Evolutionary conservation across 1,140 invertebrate species (phyloP).

Genomic region (Arctopsyche grandis): DNA sequence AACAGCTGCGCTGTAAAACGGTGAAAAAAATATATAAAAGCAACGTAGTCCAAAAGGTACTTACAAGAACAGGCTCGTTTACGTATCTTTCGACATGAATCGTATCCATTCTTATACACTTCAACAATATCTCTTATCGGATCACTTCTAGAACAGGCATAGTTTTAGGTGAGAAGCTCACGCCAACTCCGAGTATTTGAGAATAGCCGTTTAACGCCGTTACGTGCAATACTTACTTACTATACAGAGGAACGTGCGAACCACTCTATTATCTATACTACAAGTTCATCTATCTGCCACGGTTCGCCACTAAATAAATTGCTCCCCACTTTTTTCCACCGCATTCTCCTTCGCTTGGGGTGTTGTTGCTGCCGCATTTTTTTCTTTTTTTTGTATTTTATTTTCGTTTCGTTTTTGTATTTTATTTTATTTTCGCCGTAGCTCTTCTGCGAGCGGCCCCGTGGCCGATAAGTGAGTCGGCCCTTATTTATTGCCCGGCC

Average conservation of each 20-base stretch:
- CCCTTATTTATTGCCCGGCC: slow-evolving; percentile 53
- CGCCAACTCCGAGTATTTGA: no score
- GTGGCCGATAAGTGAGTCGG: slow-evolving; percentile 51
- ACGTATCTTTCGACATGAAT: no score
- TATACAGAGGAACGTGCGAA: slow-evolving; percentile 38
- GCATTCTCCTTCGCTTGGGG: slow-evolving; percentile 42
- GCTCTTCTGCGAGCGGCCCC: background rate
- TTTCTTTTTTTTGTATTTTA: background rate
- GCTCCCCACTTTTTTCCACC: slow-evolving; percentile 52
- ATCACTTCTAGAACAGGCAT: no score
- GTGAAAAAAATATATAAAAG: no score
- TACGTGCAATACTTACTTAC: background rate
- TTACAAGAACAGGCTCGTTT: no score
- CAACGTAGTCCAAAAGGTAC: no score
- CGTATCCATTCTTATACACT: no score
- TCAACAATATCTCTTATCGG: no score
- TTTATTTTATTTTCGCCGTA: slow-evolving; percentile 4
- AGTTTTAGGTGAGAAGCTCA: no score
- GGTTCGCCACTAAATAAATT: slow-evolving; percentile 54
- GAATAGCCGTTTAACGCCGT: no score
- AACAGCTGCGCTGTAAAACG: no score
- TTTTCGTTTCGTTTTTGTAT: background rate
- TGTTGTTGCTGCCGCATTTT: slow-evolving; percentile 20
- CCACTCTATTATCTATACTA: slow-evolving; percentile 53
- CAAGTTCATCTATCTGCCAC: slow-evolving; percentile 54